Evolutionary conservation across 2,888 invertebrate species (phyloP), one percentile per base, ranked within the genome.

Genomic region (Brachynemurus nebulosus): DNA sequence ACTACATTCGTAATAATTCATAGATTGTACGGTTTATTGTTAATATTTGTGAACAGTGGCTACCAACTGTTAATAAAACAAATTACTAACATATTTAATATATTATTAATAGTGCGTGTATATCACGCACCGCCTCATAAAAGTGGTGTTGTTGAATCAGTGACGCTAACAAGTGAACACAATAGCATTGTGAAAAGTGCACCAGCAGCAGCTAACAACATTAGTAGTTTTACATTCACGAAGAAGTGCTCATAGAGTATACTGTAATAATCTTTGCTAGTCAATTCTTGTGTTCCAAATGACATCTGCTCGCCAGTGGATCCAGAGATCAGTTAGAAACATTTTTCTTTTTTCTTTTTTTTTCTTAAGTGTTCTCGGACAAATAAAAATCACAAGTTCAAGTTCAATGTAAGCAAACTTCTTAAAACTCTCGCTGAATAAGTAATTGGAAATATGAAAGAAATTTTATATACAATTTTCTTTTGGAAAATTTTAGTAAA

Each of bases 41-140:
- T 60, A 57, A 55, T 60, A 60, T 62, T 62, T 62, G 62, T 61
- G 60, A 57, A 57, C 54, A 56, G 62, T 60, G 62, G 30, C n/a
- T 30, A 30, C 14, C 30, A 30, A 30, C 30, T 30, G 30, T 30
- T 30, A 30, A 5, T 4, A 30, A 30, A 30, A 30, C 30, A 30
- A 30, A 30, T 14, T 9, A n/a, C 30, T 12, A 30, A 30, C n/a
- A n/a, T n/a, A n/a, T n/a, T n/a, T n/a, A n/a, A n/a, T n/a, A n/a
- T n/a, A n/a, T n/a, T n/a, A n/a, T n/a, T n/a, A n/a, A n/a, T n/a
- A n/a, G n/a, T n/a, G n/a, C n/a, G n/a, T n/a, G n/a, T n/a, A n/a
- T n/a, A n/a, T n/a, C n/a, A n/a, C n/a, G n/a, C n/a, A n/a, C n/a
- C n/a, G n/a, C n/a, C n/a, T n/a, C n/a, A n/a, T n/a, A n/a, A n/a